Conservation (phyloP, 2,888 invertebrate species). For the Drosophila maculinotata region DNA sequence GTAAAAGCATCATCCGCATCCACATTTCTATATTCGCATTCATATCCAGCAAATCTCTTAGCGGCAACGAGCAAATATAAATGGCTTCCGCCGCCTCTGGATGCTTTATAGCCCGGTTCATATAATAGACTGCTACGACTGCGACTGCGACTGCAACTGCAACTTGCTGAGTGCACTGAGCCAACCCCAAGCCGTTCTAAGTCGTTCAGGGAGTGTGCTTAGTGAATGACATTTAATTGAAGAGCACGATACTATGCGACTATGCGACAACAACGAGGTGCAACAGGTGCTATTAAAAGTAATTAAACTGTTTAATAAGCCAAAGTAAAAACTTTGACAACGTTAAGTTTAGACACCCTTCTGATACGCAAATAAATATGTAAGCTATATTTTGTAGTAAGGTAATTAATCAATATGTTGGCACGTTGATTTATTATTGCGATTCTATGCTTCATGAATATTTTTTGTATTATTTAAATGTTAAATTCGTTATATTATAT, state of each 20-base stretch:
- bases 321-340: background rate
- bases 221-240: constrained; percentile 56
- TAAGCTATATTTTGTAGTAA: too few relatives aligned
- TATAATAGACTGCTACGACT: constrained; percentile 19
- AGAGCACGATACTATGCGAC: constrained; percentile 10
- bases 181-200: constrained; percentile 38
- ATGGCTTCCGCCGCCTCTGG: constrained; percentile 56
- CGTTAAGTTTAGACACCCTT: constrained; percentile 11
- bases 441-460: too few relatives aligned
- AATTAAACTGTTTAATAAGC: constrained; percentile 55
- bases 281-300: constrained; percentile 57
- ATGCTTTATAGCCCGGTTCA: constrained; percentile 49
- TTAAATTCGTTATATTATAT: too few relatives aligned
- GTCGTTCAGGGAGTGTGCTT: constrained; percentile 49
- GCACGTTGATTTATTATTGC: too few relatives aligned
- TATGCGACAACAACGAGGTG: constrained; percentile 30
- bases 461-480: too few relatives aligned
- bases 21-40: background rate
- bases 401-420: too few relatives aligned
- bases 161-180: constrained; percentile 31
- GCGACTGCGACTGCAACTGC: constrained; percentile 12
- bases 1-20: constrained; percentile 45
- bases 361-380: too few relatives aligned
- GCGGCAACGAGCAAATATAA: constrained; percentile 57
- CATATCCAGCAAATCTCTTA: constrained; percentile 54